Conservation (phyloP, 2,797 vertebrate species). For the Syndactyla subalaris region DNA sequence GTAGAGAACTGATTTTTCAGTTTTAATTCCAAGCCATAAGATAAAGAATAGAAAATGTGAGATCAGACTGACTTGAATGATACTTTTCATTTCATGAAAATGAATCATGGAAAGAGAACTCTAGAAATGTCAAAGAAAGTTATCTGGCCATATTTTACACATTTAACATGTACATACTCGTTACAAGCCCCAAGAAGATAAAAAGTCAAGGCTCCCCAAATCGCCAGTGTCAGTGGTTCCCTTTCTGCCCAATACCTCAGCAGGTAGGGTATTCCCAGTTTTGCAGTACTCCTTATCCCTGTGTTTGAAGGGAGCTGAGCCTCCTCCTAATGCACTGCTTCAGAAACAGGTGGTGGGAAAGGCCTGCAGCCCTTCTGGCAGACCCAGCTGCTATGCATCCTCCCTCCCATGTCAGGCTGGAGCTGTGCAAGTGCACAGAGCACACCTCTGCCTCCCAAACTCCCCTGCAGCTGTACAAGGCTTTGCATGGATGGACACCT, state of each 20-base stretch:
- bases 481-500: background rate
- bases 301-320: background rate
- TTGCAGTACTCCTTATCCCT: background rate
- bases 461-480: background rate
- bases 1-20: background rate
- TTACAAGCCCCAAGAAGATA: background rate
- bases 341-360: background rate
- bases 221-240: fast-evolving
- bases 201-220: background rate
- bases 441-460: background rate
- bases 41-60: background rate
- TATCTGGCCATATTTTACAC: background rate
- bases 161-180: background rate
- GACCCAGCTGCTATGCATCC: background rate
- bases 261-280: background rate
- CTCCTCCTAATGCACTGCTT: background rate
- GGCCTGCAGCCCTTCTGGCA: background rate
- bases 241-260: background rate
- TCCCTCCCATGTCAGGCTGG: background rate
- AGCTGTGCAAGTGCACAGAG: background rate
- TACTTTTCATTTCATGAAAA: background rate
- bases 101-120: background rate
- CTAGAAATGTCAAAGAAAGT: background rate
- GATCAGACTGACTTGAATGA: background rate
- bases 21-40: background rate